Conservation (phyloP, 1,140 invertebrate genomes). For the Caenorhabditis briggsae region DNA sequence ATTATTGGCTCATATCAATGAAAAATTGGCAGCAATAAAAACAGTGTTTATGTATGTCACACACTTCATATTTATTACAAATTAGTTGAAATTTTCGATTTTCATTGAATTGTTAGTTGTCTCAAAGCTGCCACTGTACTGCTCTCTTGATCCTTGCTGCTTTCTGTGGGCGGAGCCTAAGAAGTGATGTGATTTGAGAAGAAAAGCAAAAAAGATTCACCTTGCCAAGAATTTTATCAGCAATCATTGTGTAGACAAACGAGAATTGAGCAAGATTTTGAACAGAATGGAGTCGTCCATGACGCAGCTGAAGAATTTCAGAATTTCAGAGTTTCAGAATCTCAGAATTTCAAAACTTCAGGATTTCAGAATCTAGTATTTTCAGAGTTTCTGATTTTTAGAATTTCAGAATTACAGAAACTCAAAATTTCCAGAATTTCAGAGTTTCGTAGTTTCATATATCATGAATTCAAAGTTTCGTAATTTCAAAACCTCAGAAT, state of each 20-base stretch:
- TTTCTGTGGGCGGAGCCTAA: not conserved
- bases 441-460: too few relatives aligned
- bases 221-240: not conserved
- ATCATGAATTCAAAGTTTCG: too few relatives aligned
- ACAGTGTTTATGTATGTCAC: not conserved
- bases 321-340: not conserved
- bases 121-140: not conserved
- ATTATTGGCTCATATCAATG: not conserved
- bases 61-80: slow-evolving; percentile 38
- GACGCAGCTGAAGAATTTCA: not conserved
- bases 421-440: too few relatives aligned
- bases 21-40: not conserved
- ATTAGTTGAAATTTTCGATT: slow-evolving; percentile 44
- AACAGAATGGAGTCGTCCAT: slow-evolving; percentile 29
- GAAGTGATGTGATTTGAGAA: not conserved
- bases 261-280: slow-evolving; percentile 7
- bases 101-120: slow-evolving; percentile 9
- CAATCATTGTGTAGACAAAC: not conserved
- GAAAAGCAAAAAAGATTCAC: not conserved
- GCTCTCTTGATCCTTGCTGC: not conserved
- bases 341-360: too few relatives aligned
- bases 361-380: too few relatives aligned
- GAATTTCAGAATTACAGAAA: too few relatives aligned
- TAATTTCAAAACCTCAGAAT: too few relatives aligned
- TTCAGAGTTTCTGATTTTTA: too few relatives aligned